Conservation (phyloP, 1,140 invertebrate species). For the Octopus sinensis region DNA sequence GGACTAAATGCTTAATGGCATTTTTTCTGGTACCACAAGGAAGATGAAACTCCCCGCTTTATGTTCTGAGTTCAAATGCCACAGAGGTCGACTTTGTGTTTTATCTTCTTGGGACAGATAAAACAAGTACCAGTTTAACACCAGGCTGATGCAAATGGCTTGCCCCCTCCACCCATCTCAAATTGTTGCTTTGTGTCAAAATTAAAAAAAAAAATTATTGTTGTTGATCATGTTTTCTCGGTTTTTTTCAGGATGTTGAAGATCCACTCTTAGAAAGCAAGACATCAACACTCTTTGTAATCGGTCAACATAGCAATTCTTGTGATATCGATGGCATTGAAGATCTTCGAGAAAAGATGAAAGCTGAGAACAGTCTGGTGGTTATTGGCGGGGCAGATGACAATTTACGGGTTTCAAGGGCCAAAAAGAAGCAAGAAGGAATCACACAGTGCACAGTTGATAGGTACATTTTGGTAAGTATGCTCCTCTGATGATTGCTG, state of each 20-base stretch:
- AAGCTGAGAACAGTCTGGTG: slow-evolving; percentile 73
- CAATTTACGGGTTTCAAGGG: slow-evolving; percentile 69
- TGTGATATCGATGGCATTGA: slow-evolving; percentile 73
- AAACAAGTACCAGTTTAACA: not conserved
- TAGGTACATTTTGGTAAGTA: slow-evolving; percentile 64
- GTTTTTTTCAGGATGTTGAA: slow-evolving; percentile 65
- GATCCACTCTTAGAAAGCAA: slow-evolving; percentile 73
- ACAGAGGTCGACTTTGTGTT: too few species aligned
- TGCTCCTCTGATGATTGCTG: not conserved
- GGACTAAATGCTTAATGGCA: too few species aligned
- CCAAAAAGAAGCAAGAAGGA: slow-evolving; percentile 70
- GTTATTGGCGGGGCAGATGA: slow-evolving; percentile 82
- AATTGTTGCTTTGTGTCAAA: not conserved
- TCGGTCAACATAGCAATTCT: slow-evolving; percentile 72
- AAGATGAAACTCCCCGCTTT: too few species aligned
- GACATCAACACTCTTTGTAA: slow-evolving; percentile 75
- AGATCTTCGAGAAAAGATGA: slow-evolving; percentile 71
- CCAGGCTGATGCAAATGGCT: not conserved
- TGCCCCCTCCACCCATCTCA: not conserved
- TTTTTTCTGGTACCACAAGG: too few species aligned
- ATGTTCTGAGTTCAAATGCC: too few species aligned
- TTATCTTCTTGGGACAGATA: too few species aligned
- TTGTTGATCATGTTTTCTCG: not conserved
- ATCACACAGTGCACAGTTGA: slow-evolving; percentile 82
- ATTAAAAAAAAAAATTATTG: not conserved